phyloP scores from a whole-genome alignment of 2,113 vertebrate species.

The Euleptes europaea region DNA sequence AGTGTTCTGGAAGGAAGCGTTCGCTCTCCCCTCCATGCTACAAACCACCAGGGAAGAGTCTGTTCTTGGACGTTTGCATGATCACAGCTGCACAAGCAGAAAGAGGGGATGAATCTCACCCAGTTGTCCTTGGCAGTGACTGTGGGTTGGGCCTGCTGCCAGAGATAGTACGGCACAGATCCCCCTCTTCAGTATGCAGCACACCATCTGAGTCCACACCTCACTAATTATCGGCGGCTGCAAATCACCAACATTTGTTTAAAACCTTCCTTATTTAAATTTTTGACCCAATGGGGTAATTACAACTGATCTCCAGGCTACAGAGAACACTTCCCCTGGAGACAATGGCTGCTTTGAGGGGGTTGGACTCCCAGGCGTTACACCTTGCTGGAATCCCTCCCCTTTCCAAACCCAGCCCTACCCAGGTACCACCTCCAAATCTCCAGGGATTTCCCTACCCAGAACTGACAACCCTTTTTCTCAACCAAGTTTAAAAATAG shows the following conservation, averaged over 20 bases:
- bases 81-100: not conserved
- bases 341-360: no score
- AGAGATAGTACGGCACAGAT: not conserved
- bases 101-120: accelerated
- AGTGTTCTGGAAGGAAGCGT: accelerated
- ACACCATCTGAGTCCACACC: not conserved
- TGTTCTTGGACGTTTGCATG: not conserved
- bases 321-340: no score
- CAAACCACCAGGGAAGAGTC: not conserved
- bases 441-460: no score
- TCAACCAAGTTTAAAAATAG: no score
- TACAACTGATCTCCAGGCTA: no score
- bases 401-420: no score
- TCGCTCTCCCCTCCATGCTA: not conserved
- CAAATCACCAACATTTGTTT: not conserved
- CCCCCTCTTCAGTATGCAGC: not conserved
- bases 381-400: no score
- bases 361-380: no score
- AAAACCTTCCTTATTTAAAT: no score
- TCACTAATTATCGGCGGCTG: not conserved
- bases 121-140: accelerated
- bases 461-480: no score
- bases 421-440: no score
- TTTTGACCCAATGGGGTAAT: no score
- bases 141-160: not conserved